Evolutionary conservation across 2,113 vertebrate species (phyloP).

Genomic region (Triplophysa tibetana): DNA sequence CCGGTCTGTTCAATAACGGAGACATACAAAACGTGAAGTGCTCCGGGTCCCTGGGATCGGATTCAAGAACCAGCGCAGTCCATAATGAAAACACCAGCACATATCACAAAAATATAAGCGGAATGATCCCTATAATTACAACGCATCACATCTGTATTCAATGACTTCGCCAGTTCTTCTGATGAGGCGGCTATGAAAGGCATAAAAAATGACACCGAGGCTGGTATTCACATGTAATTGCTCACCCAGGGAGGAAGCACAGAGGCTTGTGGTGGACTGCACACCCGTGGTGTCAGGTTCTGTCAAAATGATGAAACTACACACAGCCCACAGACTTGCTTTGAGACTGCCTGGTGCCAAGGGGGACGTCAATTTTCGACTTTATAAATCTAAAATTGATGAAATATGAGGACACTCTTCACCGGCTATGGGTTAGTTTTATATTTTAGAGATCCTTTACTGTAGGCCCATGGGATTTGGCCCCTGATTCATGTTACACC

Average conservation of each 20-base stretch:
- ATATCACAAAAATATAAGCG: neutral
- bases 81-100: neutral
- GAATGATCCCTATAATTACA: constrained; percentile 64
- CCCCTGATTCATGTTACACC: constrained; percentile 56
- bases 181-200: constrained; percentile 62
- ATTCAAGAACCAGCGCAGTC: too few species aligned
- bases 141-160: constrained; percentile 49
- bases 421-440: constrained; percentile 57
- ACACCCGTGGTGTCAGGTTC: constrained; percentile 68
- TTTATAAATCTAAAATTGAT: constrained; percentile 68
- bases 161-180: constrained; percentile 49
- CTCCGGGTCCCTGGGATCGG: neutral
- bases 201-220: constrained; percentile 70
- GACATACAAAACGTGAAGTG: too few species aligned
- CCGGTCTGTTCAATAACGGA: too few species aligned
- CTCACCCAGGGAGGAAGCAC: constrained; percentile 72
- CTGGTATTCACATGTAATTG: constrained; percentile 73
- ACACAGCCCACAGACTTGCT: constrained; percentile 56
- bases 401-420: constrained; percentile 63
- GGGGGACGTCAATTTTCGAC: constrained; percentile 64
- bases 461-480: constrained; percentile 40
- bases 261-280: constrained; percentile 65
- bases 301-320: constrained; percentile 75
- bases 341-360: constrained; percentile 59
- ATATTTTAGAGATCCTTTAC: constrained; percentile 59